phyloP scores from a whole-genome alignment of 2,797 vertebrate genomes.

The Xyrichtys novacula region DNA sequence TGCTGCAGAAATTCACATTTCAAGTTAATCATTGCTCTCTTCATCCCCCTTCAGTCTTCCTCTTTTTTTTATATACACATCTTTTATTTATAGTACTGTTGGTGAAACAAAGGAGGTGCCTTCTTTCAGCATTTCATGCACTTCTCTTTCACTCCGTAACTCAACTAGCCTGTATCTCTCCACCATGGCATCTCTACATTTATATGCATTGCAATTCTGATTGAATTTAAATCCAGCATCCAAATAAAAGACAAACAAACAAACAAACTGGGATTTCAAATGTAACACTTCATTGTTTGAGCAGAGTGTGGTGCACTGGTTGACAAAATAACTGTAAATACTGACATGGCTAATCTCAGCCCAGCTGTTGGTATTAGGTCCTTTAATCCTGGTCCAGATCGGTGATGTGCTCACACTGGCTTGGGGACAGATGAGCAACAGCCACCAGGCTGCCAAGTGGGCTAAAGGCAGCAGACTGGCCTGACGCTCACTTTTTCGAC shows the following conservation, averaged over 20 bases:
- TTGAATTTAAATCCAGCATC: slow-evolving; percentile 7
- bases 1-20: slow-evolving; percentile 45
- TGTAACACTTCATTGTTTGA: slow-evolving; percentile 61
- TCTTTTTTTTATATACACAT: slow-evolving; percentile 10
- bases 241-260: slow-evolving; percentile 18
- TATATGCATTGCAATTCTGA: slow-evolving; percentile 12
- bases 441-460: slow-evolving; percentile 82
- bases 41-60: slow-evolving; percentile 50
- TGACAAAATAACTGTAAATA: slow-evolving; percentile 84
- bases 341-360: slow-evolving; percentile 81
- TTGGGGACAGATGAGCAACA: slow-evolving; percentile 80
- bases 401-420: slow-evolving; percentile 79
- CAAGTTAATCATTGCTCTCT: slow-evolving; percentile 57
- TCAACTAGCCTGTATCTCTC: slow-evolving; percentile 16
- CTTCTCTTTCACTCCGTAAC: slow-evolving; percentile 50
- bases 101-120: slow-evolving; percentile 35
- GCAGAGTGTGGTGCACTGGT: slow-evolving; percentile 56
- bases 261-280: slow-evolving; percentile 49
- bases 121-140: slow-evolving; percentile 30
- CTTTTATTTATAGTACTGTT: slow-evolving; percentile 19
- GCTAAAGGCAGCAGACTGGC: slow-evolving; percentile 78
- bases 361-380: slow-evolving; percentile 83
- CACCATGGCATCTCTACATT: slow-evolving; percentile 10
- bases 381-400: slow-evolving; percentile 82
- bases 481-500: slow-evolving; percentile 71